phyloP scores from a whole-genome alignment of 2,113 vertebrate species.

The Symphodus melops region DNA sequence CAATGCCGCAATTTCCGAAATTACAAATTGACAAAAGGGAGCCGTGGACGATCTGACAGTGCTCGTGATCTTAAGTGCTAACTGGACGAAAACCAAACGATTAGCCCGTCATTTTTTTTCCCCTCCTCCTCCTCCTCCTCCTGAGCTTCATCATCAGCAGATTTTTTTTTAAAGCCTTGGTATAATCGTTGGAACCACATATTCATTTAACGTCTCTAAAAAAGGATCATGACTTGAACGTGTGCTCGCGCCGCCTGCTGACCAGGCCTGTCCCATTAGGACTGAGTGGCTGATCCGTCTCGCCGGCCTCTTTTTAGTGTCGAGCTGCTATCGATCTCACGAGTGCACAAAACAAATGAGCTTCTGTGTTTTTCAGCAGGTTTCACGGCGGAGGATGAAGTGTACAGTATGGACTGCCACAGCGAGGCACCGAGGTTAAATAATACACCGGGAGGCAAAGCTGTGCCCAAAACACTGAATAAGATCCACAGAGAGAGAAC shows the following conservation, averaged over 20 bases:
- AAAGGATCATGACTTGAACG: too few species aligned
- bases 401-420: constrained; percentile 36
- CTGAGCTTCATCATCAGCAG: constrained; percentile 34
- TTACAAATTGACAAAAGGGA: constrained; percentile 78
- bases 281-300: constrained; percentile 51
- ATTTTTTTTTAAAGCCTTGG: constrained; percentile 14
- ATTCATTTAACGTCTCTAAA: too few species aligned
- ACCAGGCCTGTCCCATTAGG: constrained; percentile 26
- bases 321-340: constrained; percentile 63
- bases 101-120: constrained; percentile 42
- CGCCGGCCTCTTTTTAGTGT: constrained; percentile 50
- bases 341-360: constrained; percentile 60
- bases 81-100: constrained; percentile 67
- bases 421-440: constrained; percentile 27
- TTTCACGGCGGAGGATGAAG: constrained; percentile 29
- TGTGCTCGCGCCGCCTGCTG: too few species aligned
- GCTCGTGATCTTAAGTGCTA: constrained; percentile 48
- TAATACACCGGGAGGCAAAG: constrained; percentile 55
- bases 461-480: constrained; percentile 23
- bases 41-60: constrained; percentile 37
- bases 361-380: constrained; percentile 69
- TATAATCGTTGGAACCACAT: too few species aligned
- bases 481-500: not conserved
- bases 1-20: constrained; percentile 75
- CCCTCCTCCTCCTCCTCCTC: too few species aligned